Evolutionary conservation across 1,140 invertebrate genomes (phyloP), one percentile per base, ranked within the genome.

Genomic region (Luehdorfia chinensis): DNA sequence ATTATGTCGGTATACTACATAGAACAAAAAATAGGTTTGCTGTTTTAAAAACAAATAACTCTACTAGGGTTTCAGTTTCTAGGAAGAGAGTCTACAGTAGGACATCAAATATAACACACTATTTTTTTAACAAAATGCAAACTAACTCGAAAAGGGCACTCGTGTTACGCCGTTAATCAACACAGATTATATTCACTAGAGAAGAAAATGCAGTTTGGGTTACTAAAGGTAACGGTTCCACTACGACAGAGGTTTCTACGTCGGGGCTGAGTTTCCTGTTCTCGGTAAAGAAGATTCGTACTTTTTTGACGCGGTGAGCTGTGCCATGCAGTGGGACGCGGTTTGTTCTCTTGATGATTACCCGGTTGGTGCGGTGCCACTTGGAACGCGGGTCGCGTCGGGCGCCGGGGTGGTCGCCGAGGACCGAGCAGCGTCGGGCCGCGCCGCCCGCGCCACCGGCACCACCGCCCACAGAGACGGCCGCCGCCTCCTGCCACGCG

Each of bases 351-450:
- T 28, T 57, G 45, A 41, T 21, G 79, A 86, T 89, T 90, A 94
- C 94, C 89, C 93, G 89, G 87, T 95, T 95, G 84, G 92, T 90
- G 84, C 93, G 93, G 88, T 94, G 93, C 94, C 94, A 95, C 73
- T 92, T 92, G 65, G 88, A 88, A 55, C 90, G 89, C 63, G 90
- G 90, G 57, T 88, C 88, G 52, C 88, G 88, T 4, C 80, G 49
- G 59, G 90, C 89, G 66, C 90, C 89, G 33, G 88, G 87, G 59
- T 90, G 89, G 66, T 91, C 90, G 62, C 91, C 91, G 74, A 91
- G 90, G 86, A 93, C 90, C 72, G 90, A 93, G 89, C 92, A 93
- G 80, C 90, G 89, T 63, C 90, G 88, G 47, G 81, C 78, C n/a
- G 87, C 81, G 16, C 76, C 77, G 51, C 78, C 74, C 45, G 76